Base-by-base conservation (phyloP, 1,140 invertebrate species). In the Gerris buenoi region DNA sequence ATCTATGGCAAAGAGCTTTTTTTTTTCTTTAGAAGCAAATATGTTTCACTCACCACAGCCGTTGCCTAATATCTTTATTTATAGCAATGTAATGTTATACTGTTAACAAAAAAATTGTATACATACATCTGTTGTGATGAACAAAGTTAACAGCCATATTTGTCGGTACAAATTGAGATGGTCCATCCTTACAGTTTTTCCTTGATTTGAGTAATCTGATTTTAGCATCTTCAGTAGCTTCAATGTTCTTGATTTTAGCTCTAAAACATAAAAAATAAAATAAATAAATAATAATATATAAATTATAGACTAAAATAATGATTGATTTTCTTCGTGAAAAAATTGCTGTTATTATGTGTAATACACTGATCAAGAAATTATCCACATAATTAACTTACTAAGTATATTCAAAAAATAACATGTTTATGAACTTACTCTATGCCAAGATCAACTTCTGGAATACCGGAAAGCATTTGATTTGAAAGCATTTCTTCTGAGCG, bases 391-490 rank as follows among this genome's bases (percentile, higher is more conserved):
- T n/a, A n/a, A n/a, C n/a, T n/a, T n/a, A n/a, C n/a, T n/a, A n/a
- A n/a, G n/a, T n/a, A n/a, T n/a, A n/a, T n/a, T n/a, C n/a, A n/a
- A n/a, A n/a, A 13, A 13, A 61, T 61, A 13, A 27, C n/a, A n/a
- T n/a, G n/a, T n/a, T n/a, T n/a, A n/a, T n/a, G 22, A 29, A 79
- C 82, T 81, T 80, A 90, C 86, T 98, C 94, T 72, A 99, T 97
- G 46, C 97, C 97, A 58, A 99, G 82, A 81, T 99, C 97, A 1
- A 99, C 91, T 83, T 99, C 97, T n/a, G 97, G 97, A 70, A 99
- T 99, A 65, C 97, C 97, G 76, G 93, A 97, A 1, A 99, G 81
- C 97, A 99, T 99, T 83, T 99, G 97, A 83, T 98, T 98, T 3
- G 95, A 98, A 70, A 99, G 85, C 93, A 99, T 98, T 80, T 99